Base-by-base conservation (phyloP, 1,140 invertebrate genomes). In the Neodiprion fabricii region DNA sequence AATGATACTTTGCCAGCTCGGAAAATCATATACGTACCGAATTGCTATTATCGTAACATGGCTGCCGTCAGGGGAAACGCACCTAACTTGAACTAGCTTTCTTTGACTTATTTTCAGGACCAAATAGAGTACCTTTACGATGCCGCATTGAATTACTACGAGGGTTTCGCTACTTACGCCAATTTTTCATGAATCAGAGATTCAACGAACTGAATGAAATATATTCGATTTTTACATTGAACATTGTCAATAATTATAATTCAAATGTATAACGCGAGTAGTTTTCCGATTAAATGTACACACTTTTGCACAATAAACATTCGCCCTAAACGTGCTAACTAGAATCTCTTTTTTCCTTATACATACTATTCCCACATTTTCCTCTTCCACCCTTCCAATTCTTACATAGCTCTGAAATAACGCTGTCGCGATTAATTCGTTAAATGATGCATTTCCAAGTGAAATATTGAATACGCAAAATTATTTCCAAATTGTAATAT, bases 101-200 rank as follows among this genome's bases (percentile, higher is more conserved):
- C 65, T n/a, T 11, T 1, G 14, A 21, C 66, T 73, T 70, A 67
- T 72, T 81, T 83, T 77, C 72, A 84, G 81, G 76, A 83, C 67
- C 83, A 86, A 67, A 80, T 86, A 65, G 73, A 79, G 67, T 86
- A 83, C 72, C 67, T 86, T 12, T 86, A 84, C 48, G 76, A 85
- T 23, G 78, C 80, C 1, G 81, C 81, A 11, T 40, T 83, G 10
- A 71, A 75, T 23, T 87, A 84, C 75, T 70, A 83, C 12, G 71
- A 79, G 0, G 79, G 79, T 17, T 86, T 87, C 69, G 76, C 84
- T 76, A 80, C 79, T 0, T 85, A 86, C 68, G 82, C 82, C 9
- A 86, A 83, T 80, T 83, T 84, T 66, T 61, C 73, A 4, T 83
- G 28, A 68, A 11, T 21, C 67, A 68, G 9, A 9, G 28, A 68